phyloP scores from a whole-genome alignment of 2,113 vertebrate genomes.

The Semnornis frantzii region DNA sequence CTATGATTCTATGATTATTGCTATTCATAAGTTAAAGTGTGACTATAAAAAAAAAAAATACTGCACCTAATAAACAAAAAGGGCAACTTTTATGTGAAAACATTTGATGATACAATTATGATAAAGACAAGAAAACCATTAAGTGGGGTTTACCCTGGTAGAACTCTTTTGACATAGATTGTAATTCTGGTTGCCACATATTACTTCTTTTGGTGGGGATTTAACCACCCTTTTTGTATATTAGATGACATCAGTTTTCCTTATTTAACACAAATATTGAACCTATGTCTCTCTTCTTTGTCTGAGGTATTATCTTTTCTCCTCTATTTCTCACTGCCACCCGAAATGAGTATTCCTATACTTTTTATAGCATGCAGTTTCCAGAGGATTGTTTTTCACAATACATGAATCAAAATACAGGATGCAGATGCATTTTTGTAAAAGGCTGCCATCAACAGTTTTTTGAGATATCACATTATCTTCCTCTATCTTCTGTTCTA shows the following conservation, averaged over 20 bases:
- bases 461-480: background rate
- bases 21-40: background rate
- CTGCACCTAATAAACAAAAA: background rate
- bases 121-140: background rate
- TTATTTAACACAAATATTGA: background rate
- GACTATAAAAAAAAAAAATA: background rate
- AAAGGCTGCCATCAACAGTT: background rate
- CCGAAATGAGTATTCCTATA: background rate
- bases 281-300: background rate
- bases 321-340: background rate
- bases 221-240: background rate
- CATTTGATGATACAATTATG: background rate
- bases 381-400: background rate
- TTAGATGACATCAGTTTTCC: rapidly evolving
- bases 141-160: background rate
- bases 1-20: background rate
- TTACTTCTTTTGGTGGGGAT: background rate
- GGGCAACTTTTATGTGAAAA: background rate
- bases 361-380: background rate
- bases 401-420: background rate
- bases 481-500: background rate
- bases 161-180: background rate
- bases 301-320: background rate
- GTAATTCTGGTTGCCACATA: background rate
- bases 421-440: background rate